Percentiles rank a stretch among this genome's conserved stretches.
Conservation (phyloP, 2,888 invertebrate species). For the Tribolium freemani region DNA sequence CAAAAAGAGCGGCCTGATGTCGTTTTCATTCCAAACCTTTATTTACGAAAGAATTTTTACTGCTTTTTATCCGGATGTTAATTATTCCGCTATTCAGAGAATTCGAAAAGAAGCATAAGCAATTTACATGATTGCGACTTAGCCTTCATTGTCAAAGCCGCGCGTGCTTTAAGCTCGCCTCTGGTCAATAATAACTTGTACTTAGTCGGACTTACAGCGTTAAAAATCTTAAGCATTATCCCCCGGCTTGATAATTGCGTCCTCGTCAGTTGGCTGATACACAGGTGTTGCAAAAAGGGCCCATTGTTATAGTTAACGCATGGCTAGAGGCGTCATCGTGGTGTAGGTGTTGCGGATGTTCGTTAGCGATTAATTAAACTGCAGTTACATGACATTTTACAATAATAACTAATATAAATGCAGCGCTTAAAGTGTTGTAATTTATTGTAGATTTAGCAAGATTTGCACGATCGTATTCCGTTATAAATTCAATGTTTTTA, state of each 20-base stretch:
- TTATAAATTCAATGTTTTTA: not conserved
- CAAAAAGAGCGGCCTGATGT: not conserved
- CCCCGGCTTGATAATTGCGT: constrained; percentile 7
- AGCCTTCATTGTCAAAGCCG: not conserved
- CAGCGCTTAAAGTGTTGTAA: not conserved
- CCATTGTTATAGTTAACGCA: constrained; percentile 16
- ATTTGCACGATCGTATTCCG: not conserved
- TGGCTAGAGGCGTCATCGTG: not conserved
- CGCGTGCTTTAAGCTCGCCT: constrained; percentile 9
- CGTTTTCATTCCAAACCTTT: no score
- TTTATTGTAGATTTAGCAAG: constrained; percentile 1
- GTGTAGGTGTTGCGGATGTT: constrained; percentile 21
- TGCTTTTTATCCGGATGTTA: not conserved
- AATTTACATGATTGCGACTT: not conserved
- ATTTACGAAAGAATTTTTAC: not conserved
- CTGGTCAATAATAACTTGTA: constrained; percentile 4
- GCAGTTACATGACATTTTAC: constrained; percentile 14
- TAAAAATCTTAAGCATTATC: constrained; percentile 14
- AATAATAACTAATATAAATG: constrained; percentile 2
- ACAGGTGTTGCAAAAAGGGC: constrained; percentile 6
- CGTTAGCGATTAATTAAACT: constrained; percentile 18
- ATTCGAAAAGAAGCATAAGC: not conserved
- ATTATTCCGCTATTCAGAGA: not conserved
- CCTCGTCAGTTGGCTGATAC: constrained; percentile 8
- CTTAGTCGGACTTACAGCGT: constrained; percentile 2